Evolutionary conservation across 2,888 invertebrate species (phyloP).

Genomic region (Polietes domitor): DNA sequence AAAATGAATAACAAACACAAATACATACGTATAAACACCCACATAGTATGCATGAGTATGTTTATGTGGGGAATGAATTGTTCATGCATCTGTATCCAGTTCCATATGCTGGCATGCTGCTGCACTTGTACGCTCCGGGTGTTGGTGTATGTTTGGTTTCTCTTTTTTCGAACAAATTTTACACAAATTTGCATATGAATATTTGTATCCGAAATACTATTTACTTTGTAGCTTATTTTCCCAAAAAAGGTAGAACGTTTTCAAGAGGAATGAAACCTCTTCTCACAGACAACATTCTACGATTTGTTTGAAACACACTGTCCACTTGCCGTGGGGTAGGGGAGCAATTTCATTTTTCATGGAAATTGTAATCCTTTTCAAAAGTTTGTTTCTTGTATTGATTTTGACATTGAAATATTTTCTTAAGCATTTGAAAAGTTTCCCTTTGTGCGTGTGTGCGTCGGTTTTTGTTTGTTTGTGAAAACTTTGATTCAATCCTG

Average conservation of each 20-base stretch:
- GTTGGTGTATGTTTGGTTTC: background rate
- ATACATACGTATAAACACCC: slow-evolving; percentile 9
- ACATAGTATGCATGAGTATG: background rate
- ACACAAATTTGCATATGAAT: slow-evolving; percentile 46
- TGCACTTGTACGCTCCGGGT: background rate
- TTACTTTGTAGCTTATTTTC: slow-evolving; percentile 40
- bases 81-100: slow-evolving; percentile 16
- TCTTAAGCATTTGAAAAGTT: background rate
- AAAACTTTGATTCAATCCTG: background rate
- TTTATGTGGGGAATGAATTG: slow-evolving; percentile 16
- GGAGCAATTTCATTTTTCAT: background rate
- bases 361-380: slow-evolving; percentile 12
- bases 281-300: background rate
- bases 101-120: background rate
- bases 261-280: background rate
- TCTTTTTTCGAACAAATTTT: slow-evolving; percentile 37
- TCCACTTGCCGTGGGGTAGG: background rate
- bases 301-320: background rate
- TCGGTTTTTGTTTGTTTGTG: background rate
- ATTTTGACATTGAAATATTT: slow-evolving; percentile 16
- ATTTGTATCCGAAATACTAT: slow-evolving; percentile 42
- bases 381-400: slow-evolving; percentile 6
- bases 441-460: background rate
- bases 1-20: slow-evolving; percentile 1
- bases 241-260: background rate